A percentile compares a stretch with the other conserved stretches of the same genome.
Evolutionary conservation across 1,140 invertebrate species (phyloP).

Genomic region (Gonatopus flavifemur): DNA sequence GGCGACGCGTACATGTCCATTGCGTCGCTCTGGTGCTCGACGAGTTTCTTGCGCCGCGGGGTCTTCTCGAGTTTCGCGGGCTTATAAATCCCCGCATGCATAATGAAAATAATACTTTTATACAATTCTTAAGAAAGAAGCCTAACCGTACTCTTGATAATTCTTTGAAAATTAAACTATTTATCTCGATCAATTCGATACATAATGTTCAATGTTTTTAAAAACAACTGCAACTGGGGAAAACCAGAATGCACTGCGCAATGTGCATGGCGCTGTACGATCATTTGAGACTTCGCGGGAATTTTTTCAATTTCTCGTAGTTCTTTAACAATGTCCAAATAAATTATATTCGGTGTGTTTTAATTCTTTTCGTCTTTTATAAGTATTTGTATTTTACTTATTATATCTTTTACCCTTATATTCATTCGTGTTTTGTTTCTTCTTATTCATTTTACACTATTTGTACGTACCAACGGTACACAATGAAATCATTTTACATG

Average conservation of each 20-base stretch:
- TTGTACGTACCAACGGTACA: too few relatives aligned
- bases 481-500: too few relatives aligned
- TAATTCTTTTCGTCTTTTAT: too few relatives aligned
- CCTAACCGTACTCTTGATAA: background rate
- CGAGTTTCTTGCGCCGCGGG: constrained; percentile 38
- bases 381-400: too few relatives aligned
- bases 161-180: background rate
- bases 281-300: background rate
- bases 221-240: constrained; percentile 40
- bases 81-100: constrained; percentile 36
- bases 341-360: too few relatives aligned
- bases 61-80: constrained; percentile 46
- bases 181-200: background rate
- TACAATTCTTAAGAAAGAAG: background rate
- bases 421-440: too few relatives aligned
- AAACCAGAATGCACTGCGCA: constrained; percentile 16
- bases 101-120: background rate
- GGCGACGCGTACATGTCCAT: constrained; percentile 53
- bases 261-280: constrained; percentile 19
- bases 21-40: constrained; percentile 39
- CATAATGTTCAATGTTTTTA: constrained; percentile 35
- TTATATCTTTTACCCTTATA: too few relatives aligned
- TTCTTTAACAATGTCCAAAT: too few relatives aligned
- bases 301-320: background rate
- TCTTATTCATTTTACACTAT: too few relatives aligned